A percentile compares a stretch with the other conserved stretches of the same genome.
Evolutionary conservation across 2,888 invertebrate genomes (phyloP).

Genomic region (Epirrhoe alternata): DNA sequence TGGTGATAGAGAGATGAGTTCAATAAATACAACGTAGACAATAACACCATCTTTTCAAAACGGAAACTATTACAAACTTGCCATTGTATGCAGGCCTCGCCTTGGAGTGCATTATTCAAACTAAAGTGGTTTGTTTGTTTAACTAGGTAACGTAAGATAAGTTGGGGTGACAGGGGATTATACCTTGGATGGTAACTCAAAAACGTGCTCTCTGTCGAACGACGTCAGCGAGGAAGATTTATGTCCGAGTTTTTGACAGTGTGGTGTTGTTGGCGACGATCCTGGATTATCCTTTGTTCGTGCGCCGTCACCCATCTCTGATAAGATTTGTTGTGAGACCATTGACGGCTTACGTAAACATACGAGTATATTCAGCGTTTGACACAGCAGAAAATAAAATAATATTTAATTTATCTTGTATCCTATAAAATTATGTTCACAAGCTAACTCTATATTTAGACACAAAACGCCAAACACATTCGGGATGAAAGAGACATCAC

Average conservation of each 20-base stretch:
- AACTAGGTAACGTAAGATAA: conserved; percentile 68
- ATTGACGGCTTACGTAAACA: conserved; percentile 53
- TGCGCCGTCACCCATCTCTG: conserved; percentile 69
- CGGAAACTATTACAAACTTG: conserved; percentile 82
- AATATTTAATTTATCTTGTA: conserved; percentile 4
- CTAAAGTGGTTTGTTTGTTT: conserved; percentile 77
- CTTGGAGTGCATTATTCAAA: conserved; percentile 80
- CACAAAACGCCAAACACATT: conserved; percentile 27
- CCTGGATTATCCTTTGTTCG: conserved; percentile 78
- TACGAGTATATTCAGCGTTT: conserved; percentile 1
- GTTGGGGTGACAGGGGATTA: conserved; percentile 68
- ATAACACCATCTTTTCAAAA: conserved; percentile 81
- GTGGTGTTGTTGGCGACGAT: conserved; percentile 67
- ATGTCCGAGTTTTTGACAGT: conserved; percentile 76
- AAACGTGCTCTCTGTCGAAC: conserved; percentile 67
- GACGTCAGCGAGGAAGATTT: conserved; percentile 76
- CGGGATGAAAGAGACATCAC: conserved; percentile 37
- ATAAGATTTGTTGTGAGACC: conserved; percentile 64
- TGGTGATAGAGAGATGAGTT: conserved; percentile 67
- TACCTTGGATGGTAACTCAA: conserved; percentile 59
- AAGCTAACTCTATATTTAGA: conserved; percentile 4
- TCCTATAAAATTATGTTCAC: conserved; percentile 10
- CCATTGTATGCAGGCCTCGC: conserved; percentile 81
- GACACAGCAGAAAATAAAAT: conserved; percentile 1
- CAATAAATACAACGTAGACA: conserved; percentile 82